Conservation (phyloP, 1,140 invertebrate genomes). For the Trichoplusia ni region DNA sequence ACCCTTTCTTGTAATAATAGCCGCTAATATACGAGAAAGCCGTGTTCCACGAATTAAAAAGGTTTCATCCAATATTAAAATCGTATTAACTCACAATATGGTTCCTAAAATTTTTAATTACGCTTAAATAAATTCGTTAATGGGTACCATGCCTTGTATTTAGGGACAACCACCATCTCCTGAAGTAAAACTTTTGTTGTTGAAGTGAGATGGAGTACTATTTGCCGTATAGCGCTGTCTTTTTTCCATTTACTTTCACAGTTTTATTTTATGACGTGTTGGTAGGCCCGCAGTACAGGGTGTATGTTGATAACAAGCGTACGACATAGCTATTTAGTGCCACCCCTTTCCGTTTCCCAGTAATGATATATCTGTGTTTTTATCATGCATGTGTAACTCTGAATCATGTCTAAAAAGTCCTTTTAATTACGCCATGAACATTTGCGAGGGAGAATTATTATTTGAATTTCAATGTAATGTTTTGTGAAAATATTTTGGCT, state of each 20-base stretch:
- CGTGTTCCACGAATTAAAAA: too few species aligned
- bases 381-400: conserved; percentile 23
- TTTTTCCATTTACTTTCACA: too few species aligned
- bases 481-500: conserved; percentile 6
- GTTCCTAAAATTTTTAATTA: conserved; percentile 9
- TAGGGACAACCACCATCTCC: background rate
- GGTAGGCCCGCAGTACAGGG: too few species aligned
- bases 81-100: too few species aligned
- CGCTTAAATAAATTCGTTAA: conserved; percentile 10
- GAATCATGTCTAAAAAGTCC: conserved; percentile 27
- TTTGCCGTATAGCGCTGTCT: too few species aligned
- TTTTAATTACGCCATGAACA: conserved; percentile 27
- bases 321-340: conserved; percentile 5
- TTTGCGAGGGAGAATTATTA: conserved; percentile 16
- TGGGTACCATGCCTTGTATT: background rate
- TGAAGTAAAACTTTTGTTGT: too few species aligned
- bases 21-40: too few species aligned
- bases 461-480: conserved; percentile 9
- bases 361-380: conserved; percentile 29
- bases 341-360: conserved; percentile 4
- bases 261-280: too few species aligned
- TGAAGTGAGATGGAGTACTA: too few species aligned
- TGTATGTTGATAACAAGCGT: background rate
- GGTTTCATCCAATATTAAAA: too few species aligned
- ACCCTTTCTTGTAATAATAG: too few species aligned